A percentile compares a stretch with the other conserved stretches of the same genome.
phyloP scores from a whole-genome alignment of 2,797 vertebrate species.

The Aldrovandia affinis region DNA sequence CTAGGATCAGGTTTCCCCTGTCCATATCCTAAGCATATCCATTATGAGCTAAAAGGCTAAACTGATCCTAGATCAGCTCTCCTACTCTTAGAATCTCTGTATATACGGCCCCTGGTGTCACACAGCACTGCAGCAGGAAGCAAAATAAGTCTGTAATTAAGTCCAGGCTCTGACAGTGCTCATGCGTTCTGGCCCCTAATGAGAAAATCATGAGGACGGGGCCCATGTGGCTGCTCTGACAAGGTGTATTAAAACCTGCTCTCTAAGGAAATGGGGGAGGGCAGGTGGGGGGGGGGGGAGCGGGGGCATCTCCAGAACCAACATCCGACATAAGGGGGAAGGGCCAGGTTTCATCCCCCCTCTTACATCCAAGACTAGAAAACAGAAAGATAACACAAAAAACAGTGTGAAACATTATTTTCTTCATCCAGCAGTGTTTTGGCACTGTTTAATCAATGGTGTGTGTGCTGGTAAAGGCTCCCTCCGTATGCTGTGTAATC shows the following conservation, averaged over 20 bases:
- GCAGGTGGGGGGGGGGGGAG: constrained; percentile 23
- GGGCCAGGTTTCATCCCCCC: neutral
- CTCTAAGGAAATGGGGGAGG: constrained; percentile 5
- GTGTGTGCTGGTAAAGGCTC: neutral
- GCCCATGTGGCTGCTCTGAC: constrained; percentile 62
- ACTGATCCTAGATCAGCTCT: too few relatives aligned
- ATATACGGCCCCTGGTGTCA: too few relatives aligned
- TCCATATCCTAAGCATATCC: too few relatives aligned
- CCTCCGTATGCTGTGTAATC: too few relatives aligned
- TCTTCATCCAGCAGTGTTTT: neutral
- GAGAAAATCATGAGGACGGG: constrained; percentile 80
- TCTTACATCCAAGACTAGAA: neutral
- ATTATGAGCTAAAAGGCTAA: too few relatives aligned
- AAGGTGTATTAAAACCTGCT: constrained; percentile 45
- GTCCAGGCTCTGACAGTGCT: constrained; percentile 68
- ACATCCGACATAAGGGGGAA: neutral
- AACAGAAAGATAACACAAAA: neutral
- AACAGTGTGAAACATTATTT: neutral
- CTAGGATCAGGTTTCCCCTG: too few relatives aligned
- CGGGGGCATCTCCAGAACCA: constrained; percentile 22
- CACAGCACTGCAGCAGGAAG: neutral
- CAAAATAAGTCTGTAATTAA: constrained; percentile 60
- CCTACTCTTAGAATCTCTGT: too few relatives aligned
- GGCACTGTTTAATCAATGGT: neutral
- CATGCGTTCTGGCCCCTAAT: constrained; percentile 69